Conservation (phyloP, 2,113 vertebrate species). For the Shinisaurus crocodilurus region DNA sequence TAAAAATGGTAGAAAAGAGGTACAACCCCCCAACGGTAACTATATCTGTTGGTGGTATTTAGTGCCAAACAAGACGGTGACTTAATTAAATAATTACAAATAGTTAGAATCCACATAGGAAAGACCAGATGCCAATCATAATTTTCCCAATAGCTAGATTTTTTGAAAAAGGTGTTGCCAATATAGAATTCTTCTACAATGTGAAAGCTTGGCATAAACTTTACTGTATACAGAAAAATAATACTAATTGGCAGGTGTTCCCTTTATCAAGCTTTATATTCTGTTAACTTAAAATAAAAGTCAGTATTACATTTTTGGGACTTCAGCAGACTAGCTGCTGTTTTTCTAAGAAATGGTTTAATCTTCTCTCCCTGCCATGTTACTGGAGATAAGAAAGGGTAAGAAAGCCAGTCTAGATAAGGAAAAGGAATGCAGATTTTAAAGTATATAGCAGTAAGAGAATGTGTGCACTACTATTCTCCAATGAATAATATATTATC, state of each 20-base stretch:
- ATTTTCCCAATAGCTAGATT: neutral
- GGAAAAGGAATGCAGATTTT: neutral
- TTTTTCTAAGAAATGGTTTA: slow-evolving; percentile 46
- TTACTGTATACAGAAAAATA: neutral
- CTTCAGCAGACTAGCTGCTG: slow-evolving; percentile 43
- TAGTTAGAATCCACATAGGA: neutral
- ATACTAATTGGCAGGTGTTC: neutral
- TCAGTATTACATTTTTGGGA: slow-evolving; percentile 21
- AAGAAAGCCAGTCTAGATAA: neutral
- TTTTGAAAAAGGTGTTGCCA: neutral
- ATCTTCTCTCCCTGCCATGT: slow-evolving; percentile 35
- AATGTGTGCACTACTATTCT: neutral
- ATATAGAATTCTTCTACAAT: neutral
- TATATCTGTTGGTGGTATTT: neutral
- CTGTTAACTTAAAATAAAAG: neutral
- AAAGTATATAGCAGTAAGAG: neutral
- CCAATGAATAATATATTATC: neutral
- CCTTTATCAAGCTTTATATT: neutral
- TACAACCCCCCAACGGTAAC: neutral
- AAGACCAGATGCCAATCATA: neutral
- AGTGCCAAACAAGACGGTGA: neutral
- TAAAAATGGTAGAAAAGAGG: neutral
- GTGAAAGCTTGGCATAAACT: neutral
- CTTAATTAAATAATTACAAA: neutral
- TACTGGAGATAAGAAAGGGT: slow-evolving; percentile 9